Evolutionary conservation across 2,113 vertebrate species (phyloP).

Genomic region (Oryctolagus cuniculus): mOryCun1.1 NC_091435.1:96388501-96389000

Average conservation of each 20-base stretch:
- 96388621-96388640: constrained; percentile 40
- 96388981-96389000: background rate
- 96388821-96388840: background rate
- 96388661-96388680: background rate
- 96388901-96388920: background rate
- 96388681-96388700: background rate
- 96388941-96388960: background rate
- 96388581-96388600: constrained; percentile 22
- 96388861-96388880: background rate
- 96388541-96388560: background rate
- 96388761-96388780: constrained; percentile 24
- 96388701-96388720: background rate
- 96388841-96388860: background rate
- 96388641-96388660: background rate
- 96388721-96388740: background rate
- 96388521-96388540: background rate
- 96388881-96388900: background rate
- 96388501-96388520: constrained; percentile 52
- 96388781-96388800: background rate
- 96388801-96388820: background rate
- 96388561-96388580: background rate
- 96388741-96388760: background rate
- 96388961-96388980: background rate
- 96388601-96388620: background rate
- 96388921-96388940: background rate